A percentile compares a stretch with the other conserved stretches of the same genome.
Evolutionary conservation across 2,888 invertebrate genomes (phyloP).

Genomic region (Theristus sp.): DNA sequence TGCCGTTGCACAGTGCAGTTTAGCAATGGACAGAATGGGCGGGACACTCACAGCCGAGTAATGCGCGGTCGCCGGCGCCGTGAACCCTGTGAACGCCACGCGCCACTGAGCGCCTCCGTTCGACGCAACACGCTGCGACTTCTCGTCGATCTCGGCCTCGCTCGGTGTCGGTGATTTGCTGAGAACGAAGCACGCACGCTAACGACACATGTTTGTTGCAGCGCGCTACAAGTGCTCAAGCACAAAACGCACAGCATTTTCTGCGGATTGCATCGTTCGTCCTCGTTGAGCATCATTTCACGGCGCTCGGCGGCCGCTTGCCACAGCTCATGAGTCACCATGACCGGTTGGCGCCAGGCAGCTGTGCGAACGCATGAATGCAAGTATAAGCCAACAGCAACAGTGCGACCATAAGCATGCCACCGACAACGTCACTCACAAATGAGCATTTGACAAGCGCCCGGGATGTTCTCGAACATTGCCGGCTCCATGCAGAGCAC

Average conservation of each 20-base stretch:
- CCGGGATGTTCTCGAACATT: conserved; percentile 54
- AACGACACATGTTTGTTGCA: too few relatives aligned
- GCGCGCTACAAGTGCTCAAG: background rate
- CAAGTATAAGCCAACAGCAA: background rate
- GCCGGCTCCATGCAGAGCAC: conserved; percentile 54
- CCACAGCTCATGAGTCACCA: conserved; percentile 45
- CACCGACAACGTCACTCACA: too few relatives aligned
- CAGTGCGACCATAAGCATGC: too few relatives aligned
- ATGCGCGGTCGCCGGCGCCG: background rate
- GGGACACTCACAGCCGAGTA: background rate
- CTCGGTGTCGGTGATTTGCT: conserved; percentile 15
- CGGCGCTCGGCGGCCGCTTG: conserved; percentile 16
- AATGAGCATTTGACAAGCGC: conserved; percentile 46
- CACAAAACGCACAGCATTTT: background rate
- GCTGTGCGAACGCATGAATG: conserved; percentile 37
- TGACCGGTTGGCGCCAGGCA: conserved; percentile 81
- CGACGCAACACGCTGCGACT: conserved; percentile 2
- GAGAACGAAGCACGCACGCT: too few relatives aligned
- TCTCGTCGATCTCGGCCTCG: conserved; percentile 14
- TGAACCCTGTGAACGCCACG: background rate
- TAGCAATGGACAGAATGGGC: too few relatives aligned
- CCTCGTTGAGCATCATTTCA: conserved; percentile 3
- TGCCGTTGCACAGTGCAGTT: too few relatives aligned
- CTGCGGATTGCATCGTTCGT: background rate
- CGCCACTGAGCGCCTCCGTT: background rate